phyloP scores from a whole-genome alignment of 2,888 invertebrate genomes.

The Lampropteryx suffumata region DNA sequence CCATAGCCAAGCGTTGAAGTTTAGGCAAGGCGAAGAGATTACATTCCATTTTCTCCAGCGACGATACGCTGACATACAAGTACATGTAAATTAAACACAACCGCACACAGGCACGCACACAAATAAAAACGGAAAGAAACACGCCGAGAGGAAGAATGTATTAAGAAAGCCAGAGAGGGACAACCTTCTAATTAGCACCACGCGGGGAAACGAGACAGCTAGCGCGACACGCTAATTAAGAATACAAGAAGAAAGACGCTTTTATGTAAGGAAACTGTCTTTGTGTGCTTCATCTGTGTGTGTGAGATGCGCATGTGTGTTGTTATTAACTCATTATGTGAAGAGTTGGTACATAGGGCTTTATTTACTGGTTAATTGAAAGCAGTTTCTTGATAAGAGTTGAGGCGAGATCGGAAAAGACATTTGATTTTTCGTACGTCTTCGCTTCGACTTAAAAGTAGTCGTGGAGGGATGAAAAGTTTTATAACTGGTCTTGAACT shows the following conservation, averaged over 20 bases:
- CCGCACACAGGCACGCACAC: constrained; percentile 82
- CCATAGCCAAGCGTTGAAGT: too few relatives aligned
- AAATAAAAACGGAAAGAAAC: constrained; percentile 83
- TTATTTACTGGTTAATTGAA: constrained; percentile 81
- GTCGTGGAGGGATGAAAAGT: constrained; percentile 19
- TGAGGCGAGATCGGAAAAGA: constrained; percentile 47
- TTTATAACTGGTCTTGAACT: constrained; percentile 17
- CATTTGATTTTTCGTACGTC: constrained; percentile 26
- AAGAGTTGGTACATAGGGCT: constrained; percentile 78
- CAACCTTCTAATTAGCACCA: constrained; percentile 75
- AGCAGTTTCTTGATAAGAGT: constrained; percentile 75
- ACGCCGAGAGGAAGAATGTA: constrained; percentile 83
- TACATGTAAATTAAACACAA: constrained; percentile 83
- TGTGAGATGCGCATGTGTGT: constrained; percentile 61
- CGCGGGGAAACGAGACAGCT: constrained; percentile 67
- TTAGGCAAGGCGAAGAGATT: not conserved
- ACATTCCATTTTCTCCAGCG: constrained; percentile 43
- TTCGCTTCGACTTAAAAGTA: constrained; percentile 9
- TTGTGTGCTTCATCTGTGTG: constrained; percentile 55
- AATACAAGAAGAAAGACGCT: constrained; percentile 86
- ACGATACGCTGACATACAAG: constrained; percentile 78
- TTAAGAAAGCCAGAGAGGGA: constrained; percentile 83
- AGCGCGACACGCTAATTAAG: constrained; percentile 85
- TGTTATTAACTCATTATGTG: constrained; percentile 82
- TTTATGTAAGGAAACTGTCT: constrained; percentile 73